A percentile compares a stretch with the other conserved stretches of the same genome.
Evolutionary conservation across 1,140 invertebrate species (phyloP).

Genomic region (Dendroctonus ponderosae): DNA sequence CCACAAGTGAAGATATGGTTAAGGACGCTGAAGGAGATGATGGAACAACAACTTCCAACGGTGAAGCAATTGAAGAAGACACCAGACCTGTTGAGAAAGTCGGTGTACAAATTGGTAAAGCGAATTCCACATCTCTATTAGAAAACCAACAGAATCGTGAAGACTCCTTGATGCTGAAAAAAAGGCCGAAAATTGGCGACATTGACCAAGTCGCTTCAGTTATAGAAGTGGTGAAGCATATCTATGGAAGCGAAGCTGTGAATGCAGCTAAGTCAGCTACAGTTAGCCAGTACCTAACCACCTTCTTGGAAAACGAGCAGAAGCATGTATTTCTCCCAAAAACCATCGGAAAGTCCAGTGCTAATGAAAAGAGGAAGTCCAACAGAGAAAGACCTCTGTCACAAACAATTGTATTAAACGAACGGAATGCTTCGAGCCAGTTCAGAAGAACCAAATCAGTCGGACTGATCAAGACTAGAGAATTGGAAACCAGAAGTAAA

Average conservation of each 20-base stretch:
- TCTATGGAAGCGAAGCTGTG: neutral
- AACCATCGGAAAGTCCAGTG: neutral
- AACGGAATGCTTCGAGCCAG: neutral
- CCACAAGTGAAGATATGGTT: no score
- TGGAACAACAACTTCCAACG: no score
- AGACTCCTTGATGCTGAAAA: neutral
- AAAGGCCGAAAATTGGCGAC: slow-evolving; percentile 11
- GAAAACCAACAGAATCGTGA: no score
- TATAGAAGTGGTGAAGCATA: slow-evolving; percentile 9
- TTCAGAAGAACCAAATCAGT: slow-evolving; percentile 20
- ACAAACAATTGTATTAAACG: slow-evolving; percentile 1
- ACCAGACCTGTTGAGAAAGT: neutral
- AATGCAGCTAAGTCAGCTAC: neutral
- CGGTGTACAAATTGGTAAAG: no score
- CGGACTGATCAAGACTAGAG: slow-evolving; percentile 4
- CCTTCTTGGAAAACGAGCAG: slow-evolving; percentile 11
- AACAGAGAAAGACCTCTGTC: slow-evolving; percentile 8
- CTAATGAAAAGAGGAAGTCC: neutral
- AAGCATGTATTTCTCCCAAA: neutral
- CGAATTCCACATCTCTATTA: no score
- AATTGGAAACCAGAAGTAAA: slow-evolving; percentile 8
- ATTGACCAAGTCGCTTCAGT: slow-evolving; percentile 20
- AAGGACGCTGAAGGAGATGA: no score
- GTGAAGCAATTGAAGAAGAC: slow-evolving; percentile 1
- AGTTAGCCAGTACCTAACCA: neutral